These are phyloP conservation scores for Dallia pectoralis DNA, from an alignment of 2,797 vertebrate species.

Conservation along the genomic window DNA sequence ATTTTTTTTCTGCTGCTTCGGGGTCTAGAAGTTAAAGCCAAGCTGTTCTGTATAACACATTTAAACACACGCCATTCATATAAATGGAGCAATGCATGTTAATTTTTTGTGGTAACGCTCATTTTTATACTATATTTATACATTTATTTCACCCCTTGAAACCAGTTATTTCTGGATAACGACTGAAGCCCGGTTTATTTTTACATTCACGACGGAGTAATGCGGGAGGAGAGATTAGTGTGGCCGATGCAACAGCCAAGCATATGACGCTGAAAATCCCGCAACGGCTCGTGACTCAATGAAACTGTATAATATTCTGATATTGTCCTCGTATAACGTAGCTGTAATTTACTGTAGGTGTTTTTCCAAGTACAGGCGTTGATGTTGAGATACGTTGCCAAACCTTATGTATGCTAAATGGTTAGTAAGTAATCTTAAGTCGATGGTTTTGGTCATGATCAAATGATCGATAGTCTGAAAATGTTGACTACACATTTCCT, in stretches of 20 bases:
- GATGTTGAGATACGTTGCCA: conserved; percentile 67
- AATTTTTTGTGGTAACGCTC: conserved; percentile 10
- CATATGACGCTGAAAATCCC: conserved; percentile 55
- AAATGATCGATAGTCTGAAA: neutral
- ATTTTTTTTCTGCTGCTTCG: conserved; percentile 32
- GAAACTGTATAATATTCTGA: neutral
- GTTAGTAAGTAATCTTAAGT: conserved; percentile 17
- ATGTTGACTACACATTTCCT: conserved; percentile 17
- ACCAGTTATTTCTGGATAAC: conserved; percentile 33
- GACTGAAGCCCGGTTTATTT: conserved; percentile 29
- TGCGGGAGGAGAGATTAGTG: conserved; percentile 20
- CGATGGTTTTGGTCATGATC: conserved; percentile 14
- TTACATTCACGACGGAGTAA: conserved; percentile 33
- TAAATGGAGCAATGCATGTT: conserved; percentile 51
- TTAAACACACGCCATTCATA: conserved; percentile 21
- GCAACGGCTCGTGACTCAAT: neutral
- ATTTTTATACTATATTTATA: conserved; percentile 9
- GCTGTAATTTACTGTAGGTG: conserved; percentile 72
- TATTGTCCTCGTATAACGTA: conserved; percentile 58
- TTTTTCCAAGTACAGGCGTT: conserved; percentile 65
- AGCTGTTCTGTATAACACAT: conserved; percentile 25
- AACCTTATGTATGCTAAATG: conserved; percentile 24
- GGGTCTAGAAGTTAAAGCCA: conserved; percentile 10
- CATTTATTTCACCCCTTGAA: conserved; percentile 23
- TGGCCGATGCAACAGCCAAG: conserved; percentile 61